Conservation (phyloP, 2,888 invertebrate genomes). For the Poecilobothrus nobilitatus region DNA sequence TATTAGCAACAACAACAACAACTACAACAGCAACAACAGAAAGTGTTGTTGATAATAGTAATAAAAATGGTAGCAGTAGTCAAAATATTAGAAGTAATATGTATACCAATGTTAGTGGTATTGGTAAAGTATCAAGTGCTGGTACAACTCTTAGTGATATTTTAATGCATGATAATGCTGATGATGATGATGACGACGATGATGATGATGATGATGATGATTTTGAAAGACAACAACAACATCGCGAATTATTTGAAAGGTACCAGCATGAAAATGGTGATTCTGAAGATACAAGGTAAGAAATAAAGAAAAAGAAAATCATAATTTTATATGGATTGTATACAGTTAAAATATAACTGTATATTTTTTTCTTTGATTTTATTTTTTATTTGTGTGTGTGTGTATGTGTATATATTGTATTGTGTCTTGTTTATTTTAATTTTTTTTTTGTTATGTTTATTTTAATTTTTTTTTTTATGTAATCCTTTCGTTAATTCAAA, state of each 20-base stretch:
- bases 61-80: background rate
- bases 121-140: background rate
- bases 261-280: slow-evolving; percentile 27
- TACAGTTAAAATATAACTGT: background rate
- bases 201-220: slow-evolving; percentile 27
- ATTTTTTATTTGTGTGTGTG: background rate
- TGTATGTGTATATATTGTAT: background rate
- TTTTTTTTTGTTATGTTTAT: background rate
- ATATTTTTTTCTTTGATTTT: background rate
- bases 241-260: slow-evolving; percentile 28
- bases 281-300: slow-evolving; percentile 25
- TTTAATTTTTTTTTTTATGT: background rate
- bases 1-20: background rate
- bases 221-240: slow-evolving; percentile 26
- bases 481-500: background rate
- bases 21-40: background rate
- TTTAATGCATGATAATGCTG: slow-evolving; percentile 30
- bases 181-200: slow-evolving; percentile 28
- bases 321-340: background rate
- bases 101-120: background rate
- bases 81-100: background rate
- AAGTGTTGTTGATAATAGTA: background rate
- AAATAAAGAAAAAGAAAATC: background rate
- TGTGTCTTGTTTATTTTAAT: background rate
- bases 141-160: background rate